A percentile compares a stretch with the other conserved stretches of the same genome.
Conservation (phyloP, 2,888 invertebrate genomes). For the Cabera pusaria region DNA sequence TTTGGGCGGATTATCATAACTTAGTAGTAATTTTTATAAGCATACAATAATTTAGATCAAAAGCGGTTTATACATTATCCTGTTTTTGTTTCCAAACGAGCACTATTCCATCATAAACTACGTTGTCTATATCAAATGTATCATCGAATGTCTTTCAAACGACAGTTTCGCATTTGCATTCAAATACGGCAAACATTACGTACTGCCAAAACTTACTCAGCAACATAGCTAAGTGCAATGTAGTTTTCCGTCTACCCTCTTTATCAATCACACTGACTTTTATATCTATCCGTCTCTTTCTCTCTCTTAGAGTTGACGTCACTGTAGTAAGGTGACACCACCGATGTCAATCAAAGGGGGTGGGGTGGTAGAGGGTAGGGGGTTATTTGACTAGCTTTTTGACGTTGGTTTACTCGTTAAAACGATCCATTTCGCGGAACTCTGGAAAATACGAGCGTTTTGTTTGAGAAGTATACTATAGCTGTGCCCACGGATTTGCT, state of each 20-base stretch:
- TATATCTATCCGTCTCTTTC: conserved; percentile 6
- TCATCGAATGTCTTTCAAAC: too few species aligned
- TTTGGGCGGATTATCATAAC: too few species aligned
- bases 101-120: too few species aligned
- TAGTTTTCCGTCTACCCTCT: conserved; percentile 19
- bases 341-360: conserved; percentile 21
- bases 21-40: too few species aligned
- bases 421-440: conserved; percentile 18
- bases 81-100: too few species aligned
- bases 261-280: not conserved
- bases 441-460: conserved; percentile 9
- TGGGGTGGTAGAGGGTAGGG: conserved; percentile 2
- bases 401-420: conserved; percentile 17
- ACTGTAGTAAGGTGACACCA: conserved; percentile 21
- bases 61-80: too few species aligned
- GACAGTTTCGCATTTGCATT: too few species aligned
- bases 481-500: too few species aligned
- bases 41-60: too few species aligned
- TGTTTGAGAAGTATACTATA: conserved; percentile 3
- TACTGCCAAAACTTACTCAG: conserved; percentile 8
- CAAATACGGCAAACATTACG: too few species aligned
- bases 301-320: conserved; percentile 13
- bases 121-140: too few species aligned
- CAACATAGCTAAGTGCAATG: conserved; percentile 11
- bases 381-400: conserved; percentile 23